A percentile compares a stretch with the other conserved stretches of the same genome.
phyloP scores from a whole-genome alignment of 2,888 invertebrate genomes.

The Pollenia griseotomentosa region DNA sequence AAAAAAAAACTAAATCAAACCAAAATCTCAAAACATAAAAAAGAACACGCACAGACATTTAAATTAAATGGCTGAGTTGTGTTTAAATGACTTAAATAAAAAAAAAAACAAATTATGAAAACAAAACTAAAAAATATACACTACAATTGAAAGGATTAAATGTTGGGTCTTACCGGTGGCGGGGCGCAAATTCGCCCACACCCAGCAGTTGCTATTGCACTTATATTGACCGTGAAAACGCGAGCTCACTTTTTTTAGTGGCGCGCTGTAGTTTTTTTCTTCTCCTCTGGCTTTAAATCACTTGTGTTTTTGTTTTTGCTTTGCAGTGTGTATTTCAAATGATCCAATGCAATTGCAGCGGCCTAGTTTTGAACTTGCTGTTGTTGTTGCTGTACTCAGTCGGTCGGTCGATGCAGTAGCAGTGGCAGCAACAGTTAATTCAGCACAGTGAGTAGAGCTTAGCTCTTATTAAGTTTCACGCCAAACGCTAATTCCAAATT shows the following conservation, averaged over 20 bases:
- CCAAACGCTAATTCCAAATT: constrained; percentile 53
- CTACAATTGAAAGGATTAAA: constrained; percentile 52
- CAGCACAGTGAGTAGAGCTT: constrained; percentile 7
- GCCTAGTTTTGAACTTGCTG: constrained; percentile 43
- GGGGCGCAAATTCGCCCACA: constrained; percentile 85
- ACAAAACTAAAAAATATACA: constrained; percentile 7
- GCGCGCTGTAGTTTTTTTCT: constrained; percentile 77
- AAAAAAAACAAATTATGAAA: constrained; percentile 21
- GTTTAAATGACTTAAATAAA: constrained; percentile 26
- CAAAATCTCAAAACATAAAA: constrained; percentile 32
- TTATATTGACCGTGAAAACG: constrained; percentile 83
- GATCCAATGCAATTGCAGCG: not conserved
- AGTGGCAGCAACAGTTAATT: not conserved
- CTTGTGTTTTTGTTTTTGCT: constrained; percentile 48
- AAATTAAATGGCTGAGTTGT: constrained; percentile 41
- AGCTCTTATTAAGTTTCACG: constrained; percentile 58
- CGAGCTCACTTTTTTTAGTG: constrained; percentile 79
- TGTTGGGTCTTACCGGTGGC: constrained; percentile 82
- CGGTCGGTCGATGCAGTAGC: not conserved
- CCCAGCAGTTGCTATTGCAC: constrained; percentile 84
- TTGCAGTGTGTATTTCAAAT: constrained; percentile 8
- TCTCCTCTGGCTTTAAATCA: constrained; percentile 49
- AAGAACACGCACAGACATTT: constrained; percentile 50
- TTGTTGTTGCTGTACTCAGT: not conserved
- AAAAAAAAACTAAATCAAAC: constrained; percentile 31